These are phyloP conservation scores for Euspilapteryx auroguttella DNA, from an alignment of 2,888 invertebrate species.

Conservation along the genomic window DNA sequence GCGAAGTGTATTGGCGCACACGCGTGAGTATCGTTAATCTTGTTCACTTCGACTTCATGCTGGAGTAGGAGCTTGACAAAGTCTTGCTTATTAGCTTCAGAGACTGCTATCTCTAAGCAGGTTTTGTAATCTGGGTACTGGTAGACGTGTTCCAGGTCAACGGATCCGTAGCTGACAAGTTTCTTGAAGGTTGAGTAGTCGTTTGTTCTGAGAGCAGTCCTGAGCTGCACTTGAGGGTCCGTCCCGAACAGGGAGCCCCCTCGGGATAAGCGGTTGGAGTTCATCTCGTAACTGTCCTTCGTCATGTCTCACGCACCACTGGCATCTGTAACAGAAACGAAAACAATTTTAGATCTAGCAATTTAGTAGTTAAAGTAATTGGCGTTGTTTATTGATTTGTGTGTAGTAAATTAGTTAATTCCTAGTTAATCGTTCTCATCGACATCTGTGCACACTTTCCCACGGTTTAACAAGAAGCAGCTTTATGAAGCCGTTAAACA, in stretches of 20 bases:
- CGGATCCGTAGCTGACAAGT: constrained; percentile 40
- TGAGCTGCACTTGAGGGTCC: constrained; percentile 48
- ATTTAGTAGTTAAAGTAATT: constrained; percentile 30
- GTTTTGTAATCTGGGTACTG: constrained; percentile 62
- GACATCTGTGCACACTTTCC: constrained; percentile 18
- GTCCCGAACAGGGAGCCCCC: constrained; percentile 44
- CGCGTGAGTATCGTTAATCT: constrained; percentile 53
- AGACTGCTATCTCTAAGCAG: constrained; percentile 61
- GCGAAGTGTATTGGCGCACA: constrained; percentile 70
- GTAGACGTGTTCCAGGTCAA: constrained; percentile 58
- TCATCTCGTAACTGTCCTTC: constrained; percentile 52
- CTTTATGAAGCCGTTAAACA: not conserved
- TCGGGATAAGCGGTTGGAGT: constrained; percentile 30
- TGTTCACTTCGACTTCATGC: constrained; percentile 64
- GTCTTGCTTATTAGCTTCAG: constrained; percentile 42
- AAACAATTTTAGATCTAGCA: constrained; percentile 15
- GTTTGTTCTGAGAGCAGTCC: constrained; percentile 53
- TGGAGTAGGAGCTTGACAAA: constrained; percentile 62
- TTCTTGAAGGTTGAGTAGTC: constrained; percentile 53
- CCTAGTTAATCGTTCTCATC: no score
- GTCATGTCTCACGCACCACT: constrained; percentile 39
- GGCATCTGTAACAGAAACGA: constrained; percentile 37
- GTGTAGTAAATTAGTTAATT: no score
- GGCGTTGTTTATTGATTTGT: no score
- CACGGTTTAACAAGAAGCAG: constrained; percentile 1